A percentile compares a stretch with the other conserved stretches of the same genome.
Evolutionary conservation across 2,797 vertebrate species (phyloP).

Genomic region (Eulemur coronatus): DNA sequence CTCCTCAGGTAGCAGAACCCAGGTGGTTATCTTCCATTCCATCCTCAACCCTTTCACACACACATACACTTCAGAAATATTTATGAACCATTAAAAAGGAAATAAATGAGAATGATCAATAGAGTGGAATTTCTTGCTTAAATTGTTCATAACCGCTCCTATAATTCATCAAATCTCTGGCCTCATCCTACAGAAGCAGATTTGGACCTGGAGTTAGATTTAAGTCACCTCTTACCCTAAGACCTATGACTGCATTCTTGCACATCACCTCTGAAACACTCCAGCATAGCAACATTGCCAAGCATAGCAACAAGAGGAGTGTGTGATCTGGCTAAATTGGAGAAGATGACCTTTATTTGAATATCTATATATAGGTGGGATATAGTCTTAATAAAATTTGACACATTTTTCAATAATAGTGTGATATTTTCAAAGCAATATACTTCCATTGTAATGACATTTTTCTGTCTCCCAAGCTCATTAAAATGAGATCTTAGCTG

Average conservation of each 20-base stretch:
- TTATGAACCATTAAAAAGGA: not conserved
- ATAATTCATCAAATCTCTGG: not conserved
- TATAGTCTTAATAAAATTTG: conserved; percentile 64
- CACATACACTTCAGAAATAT: not conserved
- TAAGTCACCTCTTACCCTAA: not conserved
- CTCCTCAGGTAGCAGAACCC: not conserved
- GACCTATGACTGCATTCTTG: not conserved
- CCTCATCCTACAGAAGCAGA: not conserved
- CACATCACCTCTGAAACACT: not conserved
- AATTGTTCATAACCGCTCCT: not conserved
- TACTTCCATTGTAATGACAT: conserved; percentile 40
- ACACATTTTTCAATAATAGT: conserved; percentile 62
- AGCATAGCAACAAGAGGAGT: not conserved
- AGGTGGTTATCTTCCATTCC: not conserved
- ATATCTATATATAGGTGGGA: not conserved
- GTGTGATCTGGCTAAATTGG: not conserved
- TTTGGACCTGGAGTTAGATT: not conserved
- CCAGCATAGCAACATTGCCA: not conserved
- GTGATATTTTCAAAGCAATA: conserved; percentile 67
- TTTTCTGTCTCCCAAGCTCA: conserved; percentile 35
- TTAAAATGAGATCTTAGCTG: conserved; percentile 60
- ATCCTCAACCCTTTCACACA: not conserved
- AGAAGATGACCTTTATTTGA: conserved; percentile 61
- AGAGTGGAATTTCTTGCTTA: not conserved
- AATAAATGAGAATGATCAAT: not conserved